phyloP scores from a whole-genome alignment of 2,888 invertebrate genomes.

The Melieria omissa region DNA sequence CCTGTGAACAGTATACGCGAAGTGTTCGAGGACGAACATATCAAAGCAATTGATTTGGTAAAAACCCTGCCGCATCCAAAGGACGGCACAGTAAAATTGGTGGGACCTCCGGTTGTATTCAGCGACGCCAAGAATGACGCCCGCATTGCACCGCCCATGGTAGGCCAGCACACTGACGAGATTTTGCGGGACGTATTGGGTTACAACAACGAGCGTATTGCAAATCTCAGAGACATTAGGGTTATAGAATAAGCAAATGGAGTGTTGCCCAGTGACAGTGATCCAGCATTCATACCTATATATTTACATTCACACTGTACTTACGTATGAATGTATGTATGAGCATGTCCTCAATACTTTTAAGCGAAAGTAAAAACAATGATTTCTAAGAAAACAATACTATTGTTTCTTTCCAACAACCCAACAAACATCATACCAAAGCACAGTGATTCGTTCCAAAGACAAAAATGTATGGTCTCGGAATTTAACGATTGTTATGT shows the following conservation, averaged over 20 bases:
- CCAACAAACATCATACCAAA: too few relatives aligned
- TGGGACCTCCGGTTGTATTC: slow-evolving; percentile 88
- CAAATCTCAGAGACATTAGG: slow-evolving; percentile 55
- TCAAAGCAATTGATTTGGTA: slow-evolving; percentile 78
- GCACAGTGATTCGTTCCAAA: too few relatives aligned
- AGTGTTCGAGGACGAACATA: slow-evolving; percentile 90
- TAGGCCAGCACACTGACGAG: slow-evolving; percentile 89
- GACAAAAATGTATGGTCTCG: too few relatives aligned
- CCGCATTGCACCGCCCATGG: slow-evolving; percentile 80
- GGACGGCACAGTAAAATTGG: slow-evolving; percentile 78
- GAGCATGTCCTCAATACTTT: not conserved
- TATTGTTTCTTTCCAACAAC: not conserved
- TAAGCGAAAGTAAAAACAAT: not conserved
- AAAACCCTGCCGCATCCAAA: slow-evolving; percentile 77
- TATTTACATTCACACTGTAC: not conserved
- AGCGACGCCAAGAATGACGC: slow-evolving; percentile 78
- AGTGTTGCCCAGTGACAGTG: not conserved
- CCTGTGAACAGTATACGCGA: slow-evolving; percentile 88
- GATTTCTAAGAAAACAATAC: not conserved
- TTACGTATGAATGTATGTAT: not conserved
- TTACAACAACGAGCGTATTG: slow-evolving; percentile 72
- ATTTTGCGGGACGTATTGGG: slow-evolving; percentile 77
- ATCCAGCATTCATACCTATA: not conserved
- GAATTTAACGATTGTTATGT: too few relatives aligned
- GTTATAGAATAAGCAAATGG: slow-evolving; percentile 54